These are phyloP conservation scores for Alosa sapidissima DNA, from an alignment of 2,797 vertebrate species.

Conservation along the genomic window DNA sequence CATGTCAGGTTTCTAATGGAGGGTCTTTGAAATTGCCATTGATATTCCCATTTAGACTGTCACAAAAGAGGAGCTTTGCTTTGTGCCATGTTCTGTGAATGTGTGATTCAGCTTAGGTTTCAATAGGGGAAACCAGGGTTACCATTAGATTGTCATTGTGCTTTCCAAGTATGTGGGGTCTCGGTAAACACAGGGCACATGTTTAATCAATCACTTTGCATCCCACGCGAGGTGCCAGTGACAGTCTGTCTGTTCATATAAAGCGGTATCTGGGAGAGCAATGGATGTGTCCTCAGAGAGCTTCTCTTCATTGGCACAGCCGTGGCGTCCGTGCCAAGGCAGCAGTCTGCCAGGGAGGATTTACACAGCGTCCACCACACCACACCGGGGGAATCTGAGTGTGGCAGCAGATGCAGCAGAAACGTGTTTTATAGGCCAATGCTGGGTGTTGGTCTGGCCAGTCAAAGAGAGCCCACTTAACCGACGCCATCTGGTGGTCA, in stretches of 20 bases:
- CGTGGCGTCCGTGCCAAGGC: conserved; percentile 29
- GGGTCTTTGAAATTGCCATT: neutral
- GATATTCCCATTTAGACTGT: neutral
- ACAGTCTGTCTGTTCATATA: neutral
- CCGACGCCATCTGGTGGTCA: conserved; percentile 71
- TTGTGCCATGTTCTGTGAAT: neutral
- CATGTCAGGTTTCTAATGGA: neutral
- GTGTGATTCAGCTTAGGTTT: neutral
- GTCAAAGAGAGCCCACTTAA: conserved; percentile 44
- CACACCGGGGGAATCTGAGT: conserved; percentile 54
- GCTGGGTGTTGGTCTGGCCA: conserved; percentile 69
- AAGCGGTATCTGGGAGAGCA: neutral
- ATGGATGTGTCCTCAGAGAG: neutral
- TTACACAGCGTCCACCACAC: conserved; percentile 53
- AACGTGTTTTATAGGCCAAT: conserved; percentile 60
- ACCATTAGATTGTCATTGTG: neutral
- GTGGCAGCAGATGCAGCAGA: conserved; percentile 64
- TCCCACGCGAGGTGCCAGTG: neutral
- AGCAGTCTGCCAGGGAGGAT: conserved; percentile 50
- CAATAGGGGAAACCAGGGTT: neutral
- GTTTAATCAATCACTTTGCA: neutral
- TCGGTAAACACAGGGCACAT: neutral
- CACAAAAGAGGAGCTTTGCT: neutral
- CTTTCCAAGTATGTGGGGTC: neutral
- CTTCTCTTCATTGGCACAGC: neutral